Conservation (phyloP, 2,113 vertebrate genomes). For the Cyprinodon variegatus region DNA sequence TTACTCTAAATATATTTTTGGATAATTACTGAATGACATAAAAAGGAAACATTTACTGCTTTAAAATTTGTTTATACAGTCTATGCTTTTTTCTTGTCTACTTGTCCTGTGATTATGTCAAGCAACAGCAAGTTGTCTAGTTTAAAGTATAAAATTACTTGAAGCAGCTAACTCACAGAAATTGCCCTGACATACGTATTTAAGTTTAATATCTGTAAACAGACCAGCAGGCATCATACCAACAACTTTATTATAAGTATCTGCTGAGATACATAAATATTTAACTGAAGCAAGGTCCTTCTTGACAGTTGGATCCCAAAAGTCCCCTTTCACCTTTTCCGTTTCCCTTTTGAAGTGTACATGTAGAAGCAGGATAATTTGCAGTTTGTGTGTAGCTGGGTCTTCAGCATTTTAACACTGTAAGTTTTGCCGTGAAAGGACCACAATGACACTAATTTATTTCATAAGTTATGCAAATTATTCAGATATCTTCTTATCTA, state of each 20-base stretch:
- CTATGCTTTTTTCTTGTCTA: neutral
- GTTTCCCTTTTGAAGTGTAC: slow-evolving; percentile 40
- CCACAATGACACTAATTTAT: neutral
- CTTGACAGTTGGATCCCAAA: slow-evolving; percentile 54
- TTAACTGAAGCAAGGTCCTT: slow-evolving; percentile 42
- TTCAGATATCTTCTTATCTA: neutral
- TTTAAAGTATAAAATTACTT: neutral
- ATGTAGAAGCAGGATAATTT: slow-evolving; percentile 23
- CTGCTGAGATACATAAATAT: slow-evolving; percentile 35
- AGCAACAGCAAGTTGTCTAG: neutral
- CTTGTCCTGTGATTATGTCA: no score
- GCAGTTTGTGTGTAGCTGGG: slow-evolving; percentile 39
- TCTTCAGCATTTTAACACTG: slow-evolving; percentile 40
- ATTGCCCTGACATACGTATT: neutral
- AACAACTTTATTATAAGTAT: neutral
- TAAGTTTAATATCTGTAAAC: neutral
- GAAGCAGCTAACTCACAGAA: neutral
- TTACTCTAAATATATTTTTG: no score
- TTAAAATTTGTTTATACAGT: no score
- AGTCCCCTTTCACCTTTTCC: slow-evolving; percentile 55
- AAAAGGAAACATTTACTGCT: no score
- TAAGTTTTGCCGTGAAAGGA: slow-evolving; percentile 42
- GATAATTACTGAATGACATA: no score
- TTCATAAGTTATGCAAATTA: neutral
- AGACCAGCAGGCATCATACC: neutral